phyloP scores from a whole-genome alignment of 1,140 invertebrate species.

The Drosophila pseudoobscura region DNA sequence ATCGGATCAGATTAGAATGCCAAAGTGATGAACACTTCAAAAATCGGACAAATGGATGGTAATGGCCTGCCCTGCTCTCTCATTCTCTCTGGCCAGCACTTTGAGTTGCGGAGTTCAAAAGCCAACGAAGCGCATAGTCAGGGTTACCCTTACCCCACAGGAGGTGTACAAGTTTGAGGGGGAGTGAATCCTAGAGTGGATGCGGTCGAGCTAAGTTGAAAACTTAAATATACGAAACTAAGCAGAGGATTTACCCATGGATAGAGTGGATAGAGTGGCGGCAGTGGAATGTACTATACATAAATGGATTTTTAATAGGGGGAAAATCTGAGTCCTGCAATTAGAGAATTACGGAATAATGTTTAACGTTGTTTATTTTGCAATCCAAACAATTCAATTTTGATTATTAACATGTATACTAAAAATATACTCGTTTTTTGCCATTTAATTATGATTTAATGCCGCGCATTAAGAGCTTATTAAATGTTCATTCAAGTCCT shows the following conservation, averaged over 20 bases:
- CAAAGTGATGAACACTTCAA: slow-evolving; percentile 53
- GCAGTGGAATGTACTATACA: too few relatives aligned
- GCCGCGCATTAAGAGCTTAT: slow-evolving; percentile 37
- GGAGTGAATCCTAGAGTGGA: slow-evolving; percentile 15
- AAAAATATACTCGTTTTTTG: slow-evolving; percentile 1
- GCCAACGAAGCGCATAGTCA: slow-evolving; percentile 26
- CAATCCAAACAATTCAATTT: neutral
- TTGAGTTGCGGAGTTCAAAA: slow-evolving; percentile 35
- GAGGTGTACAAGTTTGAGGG: slow-evolving; percentile 29
- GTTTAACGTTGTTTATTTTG: slow-evolving; percentile 6
- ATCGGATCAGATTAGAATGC: slow-evolving; percentile 54
- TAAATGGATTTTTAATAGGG: too few relatives aligned
- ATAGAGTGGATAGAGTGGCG: too few relatives aligned
- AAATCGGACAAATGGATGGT: slow-evolving; percentile 53
- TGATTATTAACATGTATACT: slow-evolving; percentile 8
- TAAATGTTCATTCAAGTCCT: slow-evolving; percentile 44
- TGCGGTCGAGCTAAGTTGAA: slow-evolving; percentile 23
- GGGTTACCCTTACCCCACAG: neutral
- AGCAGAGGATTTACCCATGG: neutral
- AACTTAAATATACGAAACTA: slow-evolving; percentile 36
- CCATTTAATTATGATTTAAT: slow-evolving; percentile 7
- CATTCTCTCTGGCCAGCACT: slow-evolving; percentile 4
- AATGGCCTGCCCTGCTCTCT: slow-evolving; percentile 16
- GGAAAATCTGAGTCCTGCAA: neutral
- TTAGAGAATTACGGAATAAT: neutral